These are phyloP conservation scores for Petrolisthes cinctipes DNA, from an alignment of 2,888 invertebrate genomes.

Conservation along the genomic window DNA sequence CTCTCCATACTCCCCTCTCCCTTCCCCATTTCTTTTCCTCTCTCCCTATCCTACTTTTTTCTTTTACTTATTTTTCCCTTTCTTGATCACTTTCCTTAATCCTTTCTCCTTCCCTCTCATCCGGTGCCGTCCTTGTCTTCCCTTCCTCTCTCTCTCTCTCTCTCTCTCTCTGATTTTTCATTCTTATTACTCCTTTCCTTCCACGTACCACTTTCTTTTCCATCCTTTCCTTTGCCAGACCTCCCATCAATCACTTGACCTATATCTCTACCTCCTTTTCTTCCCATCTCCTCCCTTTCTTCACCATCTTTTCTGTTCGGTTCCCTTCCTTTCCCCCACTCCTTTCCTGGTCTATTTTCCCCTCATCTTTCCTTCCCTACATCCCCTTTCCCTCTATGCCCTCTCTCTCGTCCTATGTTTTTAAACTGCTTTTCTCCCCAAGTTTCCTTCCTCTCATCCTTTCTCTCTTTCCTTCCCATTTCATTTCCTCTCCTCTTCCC, in stretches of 20 bases:
- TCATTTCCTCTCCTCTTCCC: neutral
- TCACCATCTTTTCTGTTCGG: neutral
- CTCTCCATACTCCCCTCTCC: neutral
- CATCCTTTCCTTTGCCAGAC: too few relatives aligned
- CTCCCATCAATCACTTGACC: neutral
- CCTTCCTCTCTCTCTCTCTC: neutral
- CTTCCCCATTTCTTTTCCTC: neutral
- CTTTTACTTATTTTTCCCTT: neutral
- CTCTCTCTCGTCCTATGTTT: neutral
- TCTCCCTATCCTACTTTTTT: neutral
- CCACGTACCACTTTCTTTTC: neutral
- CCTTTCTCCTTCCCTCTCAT: neutral
- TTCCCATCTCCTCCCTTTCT: neutral
- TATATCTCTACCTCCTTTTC: neutral
- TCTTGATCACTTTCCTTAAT: neutral
- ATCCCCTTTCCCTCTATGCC: neutral
- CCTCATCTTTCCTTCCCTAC: neutral
- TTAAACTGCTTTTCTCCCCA: neutral
- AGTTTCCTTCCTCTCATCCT: neutral
- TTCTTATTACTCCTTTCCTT: neutral
- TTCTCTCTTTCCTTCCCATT: neutral
- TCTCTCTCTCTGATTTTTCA: neutral
- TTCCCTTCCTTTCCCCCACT: neutral
- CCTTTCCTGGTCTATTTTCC: neutral
- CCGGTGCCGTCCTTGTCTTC: neutral